Base-by-base conservation (phyloP, 2,113 vertebrate genomes). In the Spheniscus mendiculus region DNA sequence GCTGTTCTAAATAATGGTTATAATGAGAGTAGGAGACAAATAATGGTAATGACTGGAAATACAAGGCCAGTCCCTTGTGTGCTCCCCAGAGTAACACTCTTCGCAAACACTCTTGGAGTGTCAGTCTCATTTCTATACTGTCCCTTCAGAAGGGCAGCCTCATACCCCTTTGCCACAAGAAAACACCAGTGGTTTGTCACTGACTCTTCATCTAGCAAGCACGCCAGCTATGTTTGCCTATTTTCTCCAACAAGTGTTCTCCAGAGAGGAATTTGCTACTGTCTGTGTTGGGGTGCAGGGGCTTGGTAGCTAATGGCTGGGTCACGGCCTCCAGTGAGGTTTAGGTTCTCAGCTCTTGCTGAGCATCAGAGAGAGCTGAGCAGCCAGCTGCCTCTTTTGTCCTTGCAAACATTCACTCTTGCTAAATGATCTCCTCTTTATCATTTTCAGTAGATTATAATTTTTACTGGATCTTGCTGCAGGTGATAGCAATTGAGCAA, bases 401-500 rank as follows among this genome's bases (percentile, higher is more conserved):
- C 34, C 22, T 83, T 83, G 70, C 29, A 65, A 66, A 69, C 70
- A 52, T 34, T 71, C 7, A 34, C 8, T 63, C 44, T 36, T 44
- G 15, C 53, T 83, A 50, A 89, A 62, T 79, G 29, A 65, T 52
- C 14, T 58, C 13, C 12, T 53, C 34, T 55, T 52, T 84, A 36
- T 63, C 50, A 3, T 42, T 83, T 86, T 65, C 25, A 13, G 26
- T 42, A 42, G 63, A 56, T 87, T 44, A 6, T 56, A 0, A 13
- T 61, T 92, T 84, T 45, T 69, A 63, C 40, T 55, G 44, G 34
- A 38, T 97, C 93, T 90, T 94, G 22, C 65, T 79, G 56, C 42
- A 59, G 15, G 11, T 59, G 5, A 44, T 53, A 30, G 44, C 26
- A 65, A 3, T 56, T 72, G 22, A 77, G 59, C 38, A 86, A 47